Percentiles rank a stretch among this genome's conserved stretches.
phyloP scores from a whole-genome alignment of 2,888 invertebrate species.

The Dorcus parallelipipedus region DNA sequence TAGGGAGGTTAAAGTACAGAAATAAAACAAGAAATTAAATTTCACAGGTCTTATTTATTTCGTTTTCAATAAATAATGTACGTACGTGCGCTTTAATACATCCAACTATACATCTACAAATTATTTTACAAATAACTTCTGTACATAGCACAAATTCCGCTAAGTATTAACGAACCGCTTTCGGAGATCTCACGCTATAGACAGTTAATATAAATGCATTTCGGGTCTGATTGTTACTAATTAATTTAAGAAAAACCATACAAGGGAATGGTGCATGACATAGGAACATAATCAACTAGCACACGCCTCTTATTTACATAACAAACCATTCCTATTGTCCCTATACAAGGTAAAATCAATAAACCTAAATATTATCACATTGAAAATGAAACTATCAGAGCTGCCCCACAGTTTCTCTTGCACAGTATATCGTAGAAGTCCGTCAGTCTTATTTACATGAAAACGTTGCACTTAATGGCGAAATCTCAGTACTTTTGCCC shows the following conservation, averaged over 20 bases:
- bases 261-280: slow-evolving; percentile 4
- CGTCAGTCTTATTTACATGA: slow-evolving; percentile 16
- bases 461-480: slow-evolving; percentile 6
- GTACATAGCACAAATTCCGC: slow-evolving; percentile 34
- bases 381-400: slow-evolving; percentile 3
- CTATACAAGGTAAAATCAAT: slow-evolving; percentile 3
- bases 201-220: slow-evolving; percentile 8
- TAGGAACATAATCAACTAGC: slow-evolving; percentile 6
- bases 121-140: slow-evolving; percentile 39
- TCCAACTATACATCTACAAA: slow-evolving; percentile 37
- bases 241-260: background rate
- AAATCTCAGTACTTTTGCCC: slow-evolving; percentile 45
- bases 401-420: background rate
- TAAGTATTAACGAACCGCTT: background rate
- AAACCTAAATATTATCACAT: slow-evolving; percentile 9
- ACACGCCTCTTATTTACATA: slow-evolving; percentile 4
- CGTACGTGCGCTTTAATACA: slow-evolving; percentile 39
- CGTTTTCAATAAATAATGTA: slow-evolving; percentile 39
- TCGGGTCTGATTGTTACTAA: slow-evolving; percentile 1
- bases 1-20: background rate
- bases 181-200: slow-evolving; percentile 1
- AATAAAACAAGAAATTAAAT: slow-evolving; percentile 6
- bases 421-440: background rate
- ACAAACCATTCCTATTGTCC: background rate
- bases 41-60: slow-evolving; percentile 17